These are phyloP conservation scores for Diloba caeruleocephala DNA, from an alignment of 2,888 invertebrate genomes.

Conservation along the genomic window DNA sequence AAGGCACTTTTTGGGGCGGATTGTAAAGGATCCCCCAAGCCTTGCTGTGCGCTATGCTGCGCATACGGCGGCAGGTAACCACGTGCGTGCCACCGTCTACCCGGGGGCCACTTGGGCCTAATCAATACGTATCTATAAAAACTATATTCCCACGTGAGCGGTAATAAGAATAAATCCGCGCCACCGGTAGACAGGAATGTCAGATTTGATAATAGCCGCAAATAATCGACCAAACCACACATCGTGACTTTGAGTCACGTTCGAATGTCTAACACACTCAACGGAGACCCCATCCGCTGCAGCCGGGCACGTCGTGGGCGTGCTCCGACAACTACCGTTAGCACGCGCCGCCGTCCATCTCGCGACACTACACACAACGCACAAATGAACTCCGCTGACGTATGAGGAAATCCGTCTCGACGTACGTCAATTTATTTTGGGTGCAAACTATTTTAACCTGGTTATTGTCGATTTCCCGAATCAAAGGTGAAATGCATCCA, in stretches of 20 bases:
- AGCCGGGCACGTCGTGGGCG: slow-evolving; percentile 2
- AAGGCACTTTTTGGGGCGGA: too few relatives aligned
- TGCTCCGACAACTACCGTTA: slow-evolving; percentile 1
- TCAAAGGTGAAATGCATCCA: too few relatives aligned
- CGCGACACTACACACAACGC: slow-evolving; percentile 14
- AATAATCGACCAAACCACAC: slow-evolving; percentile 15
- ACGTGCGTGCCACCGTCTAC: too few relatives aligned
- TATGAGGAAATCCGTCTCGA: slow-evolving; percentile 15
- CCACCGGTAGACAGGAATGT: slow-evolving; percentile 1
- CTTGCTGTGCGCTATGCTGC: too few relatives aligned
- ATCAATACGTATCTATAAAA: too few relatives aligned
- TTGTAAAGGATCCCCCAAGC: too few relatives aligned
- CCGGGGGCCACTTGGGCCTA: too few relatives aligned
- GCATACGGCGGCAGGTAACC: too few relatives aligned
- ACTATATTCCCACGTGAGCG: not conserved
- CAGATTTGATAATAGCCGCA: slow-evolving; percentile 18
- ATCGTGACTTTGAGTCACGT: not conserved
- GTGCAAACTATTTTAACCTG: too few relatives aligned
- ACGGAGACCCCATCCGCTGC: not conserved
- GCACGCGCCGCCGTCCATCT: slow-evolving; percentile 1
- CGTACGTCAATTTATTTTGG: too few relatives aligned
- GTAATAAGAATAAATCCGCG: slow-evolving; percentile 14
- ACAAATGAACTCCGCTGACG: slow-evolving; percentile 10
- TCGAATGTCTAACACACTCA: not conserved
- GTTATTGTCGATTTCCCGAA: too few relatives aligned